Evolutionary conservation across 2,888 invertebrate genomes (phyloP).

Genomic region (Neocrepidodera transversa): DNA sequence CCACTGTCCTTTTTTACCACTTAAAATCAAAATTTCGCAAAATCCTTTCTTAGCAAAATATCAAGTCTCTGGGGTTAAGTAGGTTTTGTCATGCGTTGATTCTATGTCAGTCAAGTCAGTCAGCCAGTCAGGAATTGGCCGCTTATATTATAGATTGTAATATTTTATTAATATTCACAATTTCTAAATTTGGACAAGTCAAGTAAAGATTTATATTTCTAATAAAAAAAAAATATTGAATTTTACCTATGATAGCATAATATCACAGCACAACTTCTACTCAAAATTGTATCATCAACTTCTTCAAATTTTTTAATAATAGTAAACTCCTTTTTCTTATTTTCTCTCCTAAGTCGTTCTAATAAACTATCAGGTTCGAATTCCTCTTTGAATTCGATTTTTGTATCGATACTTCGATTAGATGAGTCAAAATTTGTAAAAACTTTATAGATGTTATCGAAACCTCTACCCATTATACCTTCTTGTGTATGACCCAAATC

Average conservation of each 20-base stretch:
- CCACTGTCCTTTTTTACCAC: too few relatives aligned
- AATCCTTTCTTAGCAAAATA: too few relatives aligned
- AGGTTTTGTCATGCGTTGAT: too few relatives aligned
- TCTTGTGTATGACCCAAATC: slow-evolving; percentile 90
- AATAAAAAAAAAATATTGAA: too few relatives aligned
- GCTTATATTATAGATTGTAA: too few relatives aligned
- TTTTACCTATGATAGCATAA: slow-evolving; percentile 72
- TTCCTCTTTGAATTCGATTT: slow-evolving; percentile 50
- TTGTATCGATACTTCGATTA: slow-evolving; percentile 14
- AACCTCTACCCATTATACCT: slow-evolving; percentile 93
- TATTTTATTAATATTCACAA: too few relatives aligned
- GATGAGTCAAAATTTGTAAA: slow-evolving; percentile 61
- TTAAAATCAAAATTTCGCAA: too few relatives aligned
- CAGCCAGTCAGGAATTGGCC: too few relatives aligned
- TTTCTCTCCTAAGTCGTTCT: slow-evolving; percentile 40
- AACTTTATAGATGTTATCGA: slow-evolving; percentile 81
- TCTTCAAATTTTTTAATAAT: slow-evolving; percentile 46
- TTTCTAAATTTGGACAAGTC: too few relatives aligned
- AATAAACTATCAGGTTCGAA: slow-evolving; percentile 44
- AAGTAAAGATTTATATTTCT: too few relatives aligned
- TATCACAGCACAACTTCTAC: slow-evolving; percentile 70
- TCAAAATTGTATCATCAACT: slow-evolving; percentile 67
- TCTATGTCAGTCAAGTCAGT: too few relatives aligned
- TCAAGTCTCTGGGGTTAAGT: too few relatives aligned
- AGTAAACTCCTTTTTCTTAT: slow-evolving; percentile 45